These are phyloP conservation scores for Drosophila arizonae DNA, from an alignment of 1,140 invertebrate species.

Conservation along the genomic window DNA sequence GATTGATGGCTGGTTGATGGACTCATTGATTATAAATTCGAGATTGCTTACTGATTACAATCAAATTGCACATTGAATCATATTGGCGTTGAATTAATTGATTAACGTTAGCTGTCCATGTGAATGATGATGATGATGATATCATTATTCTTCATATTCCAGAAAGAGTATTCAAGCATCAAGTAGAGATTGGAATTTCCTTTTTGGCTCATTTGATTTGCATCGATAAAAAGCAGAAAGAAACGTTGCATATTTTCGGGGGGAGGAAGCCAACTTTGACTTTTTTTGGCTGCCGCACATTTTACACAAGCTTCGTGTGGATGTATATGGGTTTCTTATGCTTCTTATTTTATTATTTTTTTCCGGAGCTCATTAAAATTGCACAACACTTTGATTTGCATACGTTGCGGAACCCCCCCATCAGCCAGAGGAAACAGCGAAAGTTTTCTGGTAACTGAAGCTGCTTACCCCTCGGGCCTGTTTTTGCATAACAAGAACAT, in stretches of 20 bases:
- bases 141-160: too few species aligned
- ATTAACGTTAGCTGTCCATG: too few species aligned
- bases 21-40: too few species aligned
- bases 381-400: conserved; percentile 78
- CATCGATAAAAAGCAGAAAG: conserved; percentile 28
- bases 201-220: conserved; percentile 24
- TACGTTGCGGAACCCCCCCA: conserved; percentile 15
- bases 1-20: too few species aligned
- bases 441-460: conserved; percentile 34
- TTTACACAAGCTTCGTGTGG: conserved; percentile 44
- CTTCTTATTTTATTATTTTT: not conserved
- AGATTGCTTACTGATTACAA: too few species aligned
- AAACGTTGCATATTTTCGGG: conserved; percentile 54
- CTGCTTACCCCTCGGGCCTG: conserved; percentile 14
- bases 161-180: conserved; percentile 4
- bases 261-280: conserved; percentile 2
- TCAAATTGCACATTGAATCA: too few species aligned
- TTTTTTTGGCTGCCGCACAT: conserved; percentile 22
- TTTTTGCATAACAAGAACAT: conserved; percentile 17
- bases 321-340: not conserved
- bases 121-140: too few species aligned
- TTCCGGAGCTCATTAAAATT: conserved; percentile 67
- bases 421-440: conserved; percentile 26
- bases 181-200: not conserved
- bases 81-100: too few species aligned